Evolutionary conservation across 2,113 vertebrate genomes (phyloP).

Genomic region (Nesoenas mayeri): DNA sequence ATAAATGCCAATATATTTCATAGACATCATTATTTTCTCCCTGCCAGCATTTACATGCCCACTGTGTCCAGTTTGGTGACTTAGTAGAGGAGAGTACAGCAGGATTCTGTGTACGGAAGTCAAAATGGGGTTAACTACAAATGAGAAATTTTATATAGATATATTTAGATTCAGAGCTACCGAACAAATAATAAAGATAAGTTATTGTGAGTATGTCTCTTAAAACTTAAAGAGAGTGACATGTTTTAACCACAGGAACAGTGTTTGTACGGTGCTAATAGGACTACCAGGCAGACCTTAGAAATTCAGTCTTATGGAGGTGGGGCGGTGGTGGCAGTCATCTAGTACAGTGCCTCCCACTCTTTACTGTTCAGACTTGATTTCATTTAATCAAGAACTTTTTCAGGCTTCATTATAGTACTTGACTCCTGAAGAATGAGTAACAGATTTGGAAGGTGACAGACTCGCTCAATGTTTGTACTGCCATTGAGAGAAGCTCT

Average conservation of each 20-base stretch:
- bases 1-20: background rate
- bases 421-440: background rate
- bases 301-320: background rate
- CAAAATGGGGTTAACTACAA: background rate
- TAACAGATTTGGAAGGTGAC: background rate
- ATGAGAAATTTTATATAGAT: background rate
- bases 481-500: background rate
- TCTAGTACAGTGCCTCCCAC: background rate
- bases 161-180: background rate
- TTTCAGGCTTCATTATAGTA: background rate
- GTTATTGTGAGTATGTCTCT: background rate
- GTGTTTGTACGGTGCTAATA: background rate
- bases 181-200: background rate
- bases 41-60: background rate
- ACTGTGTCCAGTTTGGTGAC: background rate
- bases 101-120: background rate
- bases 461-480: accelerated
- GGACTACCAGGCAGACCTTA: background rate
- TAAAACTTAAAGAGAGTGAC: background rate
- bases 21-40: background rate
- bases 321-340: background rate
- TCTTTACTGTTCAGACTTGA: background rate
- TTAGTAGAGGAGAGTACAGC: background rate
- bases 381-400: background rate
- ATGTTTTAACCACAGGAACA: background rate